Percentiles rank a stretch among this genome's conserved stretches.
Evolutionary conservation across 2,888 invertebrate species (phyloP).

Genomic region (Polyommatus icarus): DNA sequence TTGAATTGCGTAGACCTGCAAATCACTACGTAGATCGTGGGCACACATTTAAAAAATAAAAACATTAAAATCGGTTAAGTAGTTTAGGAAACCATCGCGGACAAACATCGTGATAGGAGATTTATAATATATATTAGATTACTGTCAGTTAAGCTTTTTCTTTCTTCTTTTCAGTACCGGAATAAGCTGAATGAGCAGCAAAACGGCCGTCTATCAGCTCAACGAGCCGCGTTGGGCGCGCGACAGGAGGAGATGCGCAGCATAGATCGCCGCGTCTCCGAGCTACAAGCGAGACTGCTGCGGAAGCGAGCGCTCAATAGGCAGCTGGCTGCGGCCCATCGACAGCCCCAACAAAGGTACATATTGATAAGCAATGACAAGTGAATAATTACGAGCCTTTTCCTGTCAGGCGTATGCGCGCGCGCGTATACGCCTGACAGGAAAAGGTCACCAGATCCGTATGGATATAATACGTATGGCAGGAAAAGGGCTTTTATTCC

Average conservation of each 20-base stretch:
- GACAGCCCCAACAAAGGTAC: constrained; percentile 65
- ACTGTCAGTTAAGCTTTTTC: background rate
- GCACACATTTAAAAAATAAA: too few species aligned
- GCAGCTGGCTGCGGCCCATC: constrained; percentile 77
- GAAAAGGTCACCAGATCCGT: too few species aligned
- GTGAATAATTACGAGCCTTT: background rate
- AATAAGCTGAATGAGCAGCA: constrained; percentile 98
- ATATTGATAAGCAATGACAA: background rate
- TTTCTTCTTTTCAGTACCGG: constrained; percentile 86
- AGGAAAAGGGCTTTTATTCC: too few species aligned
- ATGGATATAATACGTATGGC: too few species aligned
- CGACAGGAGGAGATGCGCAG: constrained; percentile 95
- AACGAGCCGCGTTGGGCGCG: constrained; percentile 92
- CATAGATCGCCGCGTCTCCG: constrained; percentile 95
- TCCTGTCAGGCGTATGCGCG: too few species aligned
- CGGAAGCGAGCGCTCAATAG: constrained; percentile 92
- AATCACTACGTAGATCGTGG: too few species aligned
- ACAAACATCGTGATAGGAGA: too few species aligned
- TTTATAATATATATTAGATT: too few species aligned
- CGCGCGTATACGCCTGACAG: too few species aligned
- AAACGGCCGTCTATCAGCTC: constrained; percentile 93
- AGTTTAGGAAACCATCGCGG: too few species aligned
- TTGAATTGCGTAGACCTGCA: too few species aligned
- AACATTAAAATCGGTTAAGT: too few species aligned
- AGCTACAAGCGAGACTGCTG: constrained; percentile 94